Evolutionary conservation across 2,797 vertebrate genomes (phyloP).

Genomic region (Propithecus perrieri): DNA sequence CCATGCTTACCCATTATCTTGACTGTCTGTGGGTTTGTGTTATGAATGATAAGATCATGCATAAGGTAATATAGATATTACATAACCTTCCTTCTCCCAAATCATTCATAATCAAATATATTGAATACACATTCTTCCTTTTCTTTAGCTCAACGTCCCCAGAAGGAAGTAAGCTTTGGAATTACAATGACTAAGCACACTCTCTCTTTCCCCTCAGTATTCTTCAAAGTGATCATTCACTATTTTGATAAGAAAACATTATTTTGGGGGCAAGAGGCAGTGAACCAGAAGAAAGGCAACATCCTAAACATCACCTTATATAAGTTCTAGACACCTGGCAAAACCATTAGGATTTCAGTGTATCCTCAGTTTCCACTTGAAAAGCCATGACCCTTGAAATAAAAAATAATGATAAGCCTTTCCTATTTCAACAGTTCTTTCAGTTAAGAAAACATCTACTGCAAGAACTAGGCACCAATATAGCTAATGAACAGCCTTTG

Average conservation of each 20-base stretch:
- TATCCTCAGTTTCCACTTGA: background rate
- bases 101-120: background rate
- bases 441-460: background rate
- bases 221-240: background rate
- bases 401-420: background rate
- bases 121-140: background rate
- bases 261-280: background rate
- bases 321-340: background rate
- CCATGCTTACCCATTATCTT: background rate
- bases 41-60: background rate
- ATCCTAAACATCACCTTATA: background rate
- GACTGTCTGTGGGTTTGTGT: background rate
- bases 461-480: background rate
- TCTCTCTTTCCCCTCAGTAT: background rate
- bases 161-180: background rate
- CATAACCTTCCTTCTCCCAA: background rate
- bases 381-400: background rate
- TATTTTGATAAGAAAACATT: background rate
- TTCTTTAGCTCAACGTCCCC: background rate
- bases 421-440: background rate
- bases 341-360: background rate
- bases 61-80: background rate
- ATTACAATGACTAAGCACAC: background rate
- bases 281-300: background rate
- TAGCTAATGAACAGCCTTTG: constrained; percentile 33